Conservation (phyloP, 2,113 vertebrate species). For the Nettapus auritus region DNA sequence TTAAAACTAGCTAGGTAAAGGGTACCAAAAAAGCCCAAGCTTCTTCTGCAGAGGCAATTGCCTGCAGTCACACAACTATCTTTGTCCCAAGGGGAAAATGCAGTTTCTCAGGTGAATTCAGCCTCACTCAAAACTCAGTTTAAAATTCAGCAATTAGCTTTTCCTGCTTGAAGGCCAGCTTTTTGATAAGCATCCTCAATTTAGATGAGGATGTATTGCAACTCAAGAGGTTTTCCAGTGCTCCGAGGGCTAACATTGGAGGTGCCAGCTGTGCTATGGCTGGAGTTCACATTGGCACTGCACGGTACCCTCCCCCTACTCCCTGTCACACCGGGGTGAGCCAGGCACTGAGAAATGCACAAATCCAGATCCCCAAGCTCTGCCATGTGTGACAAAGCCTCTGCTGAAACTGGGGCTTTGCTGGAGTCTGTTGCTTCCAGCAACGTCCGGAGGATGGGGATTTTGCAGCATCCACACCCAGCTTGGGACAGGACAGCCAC, state of each 20-base stretch:
- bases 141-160: background rate
- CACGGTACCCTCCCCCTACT: background rate
- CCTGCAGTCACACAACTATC: background rate
- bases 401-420: no score
- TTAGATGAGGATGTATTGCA: background rate
- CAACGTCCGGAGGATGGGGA: no score
- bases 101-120: background rate
- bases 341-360: background rate
- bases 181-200: background rate
- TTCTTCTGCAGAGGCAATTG: background rate
- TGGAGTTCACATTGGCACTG: background rate
- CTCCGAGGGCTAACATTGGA: background rate
- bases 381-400: no score
- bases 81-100: background rate
- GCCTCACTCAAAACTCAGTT: background rate
- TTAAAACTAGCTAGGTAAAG: background rate
- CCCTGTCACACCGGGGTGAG: rapidly evolving
- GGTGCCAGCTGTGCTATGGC: rapidly evolving
- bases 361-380: background rate
- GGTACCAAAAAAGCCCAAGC: background rate
- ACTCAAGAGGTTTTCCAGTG: background rate
- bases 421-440: no score
- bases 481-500: no score
- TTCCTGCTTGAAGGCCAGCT: background rate
- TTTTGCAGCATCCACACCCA: no score